Percentiles rank a stretch among this genome's conserved stretches.
These are phyloP conservation scores for Pterophyllum scalare DNA, from an alignment of 2,113 vertebrate genomes.

Conservation along the genomic window DNA sequence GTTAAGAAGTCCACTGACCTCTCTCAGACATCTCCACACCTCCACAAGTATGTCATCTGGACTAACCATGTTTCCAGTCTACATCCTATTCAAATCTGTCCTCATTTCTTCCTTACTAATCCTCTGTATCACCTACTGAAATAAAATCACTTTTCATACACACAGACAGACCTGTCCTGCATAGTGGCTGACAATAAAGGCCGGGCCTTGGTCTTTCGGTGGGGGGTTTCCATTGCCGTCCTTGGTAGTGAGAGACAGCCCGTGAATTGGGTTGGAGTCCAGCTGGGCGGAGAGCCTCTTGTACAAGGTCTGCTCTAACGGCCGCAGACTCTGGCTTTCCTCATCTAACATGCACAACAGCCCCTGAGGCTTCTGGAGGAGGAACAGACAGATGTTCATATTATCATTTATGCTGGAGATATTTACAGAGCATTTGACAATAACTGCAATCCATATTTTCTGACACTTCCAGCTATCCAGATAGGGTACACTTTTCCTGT, in stretches of 20 bases:
- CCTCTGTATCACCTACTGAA: background rate
- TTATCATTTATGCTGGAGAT: slow-evolving; percentile 34
- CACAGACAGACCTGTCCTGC: slow-evolving; percentile 87
- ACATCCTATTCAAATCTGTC: background rate
- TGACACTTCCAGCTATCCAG: slow-evolving; percentile 28
- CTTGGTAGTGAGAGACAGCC: slow-evolving; percentile 86
- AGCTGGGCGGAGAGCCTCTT: slow-evolving; percentile 89
- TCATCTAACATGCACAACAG: slow-evolving; percentile 91
- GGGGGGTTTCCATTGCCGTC: slow-evolving; percentile 95
- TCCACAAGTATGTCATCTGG: background rate
- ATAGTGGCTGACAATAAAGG: slow-evolving; percentile 91
- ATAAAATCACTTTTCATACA: background rate
- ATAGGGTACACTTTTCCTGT: background rate
- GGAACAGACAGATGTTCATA: slow-evolving; percentile 28
- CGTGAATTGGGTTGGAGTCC: slow-evolving; percentile 80
- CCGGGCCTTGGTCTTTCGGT: slow-evolving; percentile 86
- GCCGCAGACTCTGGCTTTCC: slow-evolving; percentile 87
- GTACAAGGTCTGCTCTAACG: slow-evolving; percentile 86
- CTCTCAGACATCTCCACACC: background rate
- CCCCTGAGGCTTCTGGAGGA: slow-evolving; percentile 88
- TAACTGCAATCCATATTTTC: slow-evolving; percentile 3
- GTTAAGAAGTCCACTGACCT: background rate
- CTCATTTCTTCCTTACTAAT: background rate
- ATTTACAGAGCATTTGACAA: slow-evolving; percentile 18
- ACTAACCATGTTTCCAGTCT: background rate